phyloP scores from a whole-genome alignment of 2,797 vertebrate genomes.

The Trachurus trachurus region DNA sequence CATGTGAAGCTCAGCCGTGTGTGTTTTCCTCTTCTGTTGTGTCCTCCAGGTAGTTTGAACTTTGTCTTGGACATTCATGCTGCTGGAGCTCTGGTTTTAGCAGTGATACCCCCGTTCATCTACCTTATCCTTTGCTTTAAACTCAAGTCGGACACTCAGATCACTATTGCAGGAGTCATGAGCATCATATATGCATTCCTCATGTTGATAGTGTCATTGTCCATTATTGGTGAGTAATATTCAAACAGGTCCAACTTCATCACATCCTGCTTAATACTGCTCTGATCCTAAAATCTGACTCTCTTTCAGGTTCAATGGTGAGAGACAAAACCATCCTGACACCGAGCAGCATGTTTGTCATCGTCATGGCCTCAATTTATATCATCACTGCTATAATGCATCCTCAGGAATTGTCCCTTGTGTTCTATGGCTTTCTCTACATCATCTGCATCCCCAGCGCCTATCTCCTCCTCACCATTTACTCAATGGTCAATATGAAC shows the following conservation, averaged over 20 bases:
- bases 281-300: neutral
- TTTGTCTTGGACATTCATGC: neutral
- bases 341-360: slow-evolving; percentile 79
- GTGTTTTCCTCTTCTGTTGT: neutral
- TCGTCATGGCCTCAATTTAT: slow-evolving; percentile 64
- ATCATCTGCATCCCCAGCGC: slow-evolving; percentile 90
- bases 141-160: slow-evolving; percentile 79
- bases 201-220: slow-evolving; percentile 74
- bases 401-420: slow-evolving; percentile 75
- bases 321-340: slow-evolving; percentile 72
- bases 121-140: slow-evolving; percentile 78
- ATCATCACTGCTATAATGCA: slow-evolving; percentile 72
- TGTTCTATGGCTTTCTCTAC: slow-evolving; percentile 75
- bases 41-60: slow-evolving; percentile 66
- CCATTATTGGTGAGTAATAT: slow-evolving; percentile 76
- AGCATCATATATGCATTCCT: slow-evolving; percentile 78
- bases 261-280: neutral
- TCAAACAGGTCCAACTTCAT: neutral
- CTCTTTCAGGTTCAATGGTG: slow-evolving; percentile 70
- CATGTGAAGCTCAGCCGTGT: neutral
- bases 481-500: slow-evolving; percentile 90
- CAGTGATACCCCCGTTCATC: slow-evolving; percentile 67
- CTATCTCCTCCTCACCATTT: slow-evolving; percentile 89
- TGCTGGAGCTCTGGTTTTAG: slow-evolving; percentile 59
- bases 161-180: slow-evolving; percentile 72